phyloP scores from a whole-genome alignment of 2,797 vertebrate genomes.

The Molothrus ater region DNA sequence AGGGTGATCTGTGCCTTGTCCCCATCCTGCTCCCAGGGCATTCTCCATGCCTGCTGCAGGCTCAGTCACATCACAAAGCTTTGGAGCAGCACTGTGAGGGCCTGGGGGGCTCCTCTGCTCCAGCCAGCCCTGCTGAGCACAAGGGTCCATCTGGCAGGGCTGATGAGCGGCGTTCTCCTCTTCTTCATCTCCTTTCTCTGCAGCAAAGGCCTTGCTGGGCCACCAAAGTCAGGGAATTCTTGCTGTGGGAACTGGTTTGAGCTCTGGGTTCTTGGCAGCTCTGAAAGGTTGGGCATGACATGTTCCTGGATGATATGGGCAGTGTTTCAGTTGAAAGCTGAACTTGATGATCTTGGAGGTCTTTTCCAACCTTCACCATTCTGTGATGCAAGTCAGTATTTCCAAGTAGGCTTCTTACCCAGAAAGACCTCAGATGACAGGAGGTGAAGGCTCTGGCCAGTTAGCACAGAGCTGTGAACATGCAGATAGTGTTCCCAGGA shows the following conservation, averaged over 20 bases:
- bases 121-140: background rate
- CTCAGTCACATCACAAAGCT: accelerated
- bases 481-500: background rate
- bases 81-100: background rate
- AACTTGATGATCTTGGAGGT: background rate
- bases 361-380: background rate
- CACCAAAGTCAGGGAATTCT: background rate
- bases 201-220: background rate
- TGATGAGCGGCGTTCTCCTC: background rate
- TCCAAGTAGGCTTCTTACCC: background rate
- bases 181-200: no score
- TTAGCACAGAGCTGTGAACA: background rate
- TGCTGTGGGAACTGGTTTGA: background rate
- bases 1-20: accelerated
- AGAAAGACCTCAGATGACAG: background rate
- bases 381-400: background rate
- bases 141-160: accelerated
- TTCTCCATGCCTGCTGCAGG: background rate
- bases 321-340: background rate
- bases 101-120: background rate
- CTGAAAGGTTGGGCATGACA: accelerated
- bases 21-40: accelerated
- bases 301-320: accelerated
- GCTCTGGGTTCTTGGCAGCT: background rate
- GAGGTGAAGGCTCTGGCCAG: background rate